These are phyloP conservation scores for Apis cerana DNA, from an alignment of 1,140 invertebrate species.

Conservation along the genomic window DNA sequence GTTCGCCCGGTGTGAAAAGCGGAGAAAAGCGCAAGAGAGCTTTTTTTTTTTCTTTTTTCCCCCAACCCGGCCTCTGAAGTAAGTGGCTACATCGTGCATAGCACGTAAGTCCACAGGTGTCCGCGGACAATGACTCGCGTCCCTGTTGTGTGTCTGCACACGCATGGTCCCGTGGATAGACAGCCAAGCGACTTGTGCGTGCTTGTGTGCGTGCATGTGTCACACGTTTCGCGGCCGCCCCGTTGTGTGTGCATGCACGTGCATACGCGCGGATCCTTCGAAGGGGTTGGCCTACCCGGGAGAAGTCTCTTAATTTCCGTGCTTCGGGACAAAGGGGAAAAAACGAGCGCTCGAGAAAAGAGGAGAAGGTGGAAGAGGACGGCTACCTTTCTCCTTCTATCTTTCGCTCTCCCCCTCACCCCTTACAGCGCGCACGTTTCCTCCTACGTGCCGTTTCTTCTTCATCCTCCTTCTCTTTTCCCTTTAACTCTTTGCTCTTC, in stretches of 20 bases:
- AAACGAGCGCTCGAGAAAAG: slow-evolving; percentile 70
- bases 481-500: slow-evolving; percentile 20
- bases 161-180: slow-evolving; percentile 44
- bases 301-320: slow-evolving; percentile 78
- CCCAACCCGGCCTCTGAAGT: slow-evolving; percentile 62
- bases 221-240: not conserved
- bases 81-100: slow-evolving; percentile 74
- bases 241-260: slow-evolving; percentile 8
- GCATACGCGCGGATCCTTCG: slow-evolving; percentile 55
- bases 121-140: slow-evolving; percentile 76
- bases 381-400: slow-evolving; percentile 52
- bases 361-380: slow-evolving; percentile 60
- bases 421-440: not conserved
- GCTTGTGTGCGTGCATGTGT: not conserved
- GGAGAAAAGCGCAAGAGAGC: slow-evolving; percentile 74
- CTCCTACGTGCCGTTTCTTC: slow-evolving; percentile 56
- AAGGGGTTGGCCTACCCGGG: slow-evolving; percentile 65
- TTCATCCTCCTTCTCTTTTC: slow-evolving; percentile 43
- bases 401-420: not conserved
- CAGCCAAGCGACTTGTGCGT: not conserved
- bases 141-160: slow-evolving; percentile 40
- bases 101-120: slow-evolving; percentile 78
- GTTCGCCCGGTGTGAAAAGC: slow-evolving; percentile 62
- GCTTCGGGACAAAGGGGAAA: slow-evolving; percentile 72
- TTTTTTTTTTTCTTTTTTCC: slow-evolving; percentile 62